Conservation (phyloP, 1,140 invertebrate species). For the Trichogramma pretiosum region DNA sequence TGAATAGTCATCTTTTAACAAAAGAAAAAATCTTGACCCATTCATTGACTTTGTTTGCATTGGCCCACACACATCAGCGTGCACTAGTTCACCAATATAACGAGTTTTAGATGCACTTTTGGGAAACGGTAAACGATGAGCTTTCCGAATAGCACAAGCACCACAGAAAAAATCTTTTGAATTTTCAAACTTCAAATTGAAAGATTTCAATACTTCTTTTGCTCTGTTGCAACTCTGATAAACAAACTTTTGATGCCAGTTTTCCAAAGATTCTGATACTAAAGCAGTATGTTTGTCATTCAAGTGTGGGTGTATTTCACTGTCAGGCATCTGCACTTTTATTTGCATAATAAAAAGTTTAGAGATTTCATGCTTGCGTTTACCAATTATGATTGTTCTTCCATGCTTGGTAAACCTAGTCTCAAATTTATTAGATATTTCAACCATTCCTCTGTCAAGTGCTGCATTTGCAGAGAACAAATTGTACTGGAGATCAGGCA, state of each 20-base stretch:
- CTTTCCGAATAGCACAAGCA: constrained; percentile 33
- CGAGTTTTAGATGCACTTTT: constrained; percentile 16
- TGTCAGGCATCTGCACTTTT: constrained; percentile 7
- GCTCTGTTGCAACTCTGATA: constrained; percentile 38
- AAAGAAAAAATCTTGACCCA: constrained; percentile 19
- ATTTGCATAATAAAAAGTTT: background rate
- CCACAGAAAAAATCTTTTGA: constrained; percentile 27
- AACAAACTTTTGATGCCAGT: constrained; percentile 36
- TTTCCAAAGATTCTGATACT: too few species aligned
- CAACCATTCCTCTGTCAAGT: constrained; percentile 26
- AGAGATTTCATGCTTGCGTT: constrained; percentile 13
- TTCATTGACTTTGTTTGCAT: constrained; percentile 19
- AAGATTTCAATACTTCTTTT: constrained; percentile 26
- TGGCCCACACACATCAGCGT: constrained; percentile 21
- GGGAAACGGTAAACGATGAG: constrained; percentile 26
- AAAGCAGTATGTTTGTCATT: background rate
- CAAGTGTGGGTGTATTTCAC: background rate
- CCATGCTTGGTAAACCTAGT: constrained; percentile 9
- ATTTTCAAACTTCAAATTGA: constrained; percentile 22
- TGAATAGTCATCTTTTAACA: constrained; percentile 20
- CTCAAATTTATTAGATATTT: background rate
- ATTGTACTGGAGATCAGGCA: constrained; percentile 37
- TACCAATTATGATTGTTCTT: constrained; percentile 12
- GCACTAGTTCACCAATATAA: constrained; percentile 14
- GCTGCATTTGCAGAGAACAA: constrained; percentile 33